phyloP scores from a whole-genome alignment of 1,140 invertebrate genomes.

The Coenobita brevimanus region DNA sequence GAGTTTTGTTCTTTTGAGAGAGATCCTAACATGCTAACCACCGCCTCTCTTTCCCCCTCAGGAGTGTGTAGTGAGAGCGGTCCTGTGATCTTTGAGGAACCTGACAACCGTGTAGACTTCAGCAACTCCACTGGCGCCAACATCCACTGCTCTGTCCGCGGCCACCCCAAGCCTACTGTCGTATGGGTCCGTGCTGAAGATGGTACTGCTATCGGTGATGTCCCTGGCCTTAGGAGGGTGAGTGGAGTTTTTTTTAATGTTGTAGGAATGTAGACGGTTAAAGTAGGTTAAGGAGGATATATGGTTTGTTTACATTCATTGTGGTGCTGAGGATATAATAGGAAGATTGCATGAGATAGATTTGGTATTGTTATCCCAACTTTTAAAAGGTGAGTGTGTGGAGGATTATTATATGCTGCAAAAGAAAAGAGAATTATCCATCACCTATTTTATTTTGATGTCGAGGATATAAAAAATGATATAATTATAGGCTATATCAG shows the following conservation, averaged over 20 bases:
- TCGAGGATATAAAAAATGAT: too few species aligned
- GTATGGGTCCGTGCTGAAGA: conserved; percentile 90
- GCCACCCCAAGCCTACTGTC: conserved; percentile 91
- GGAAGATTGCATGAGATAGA: too few species aligned
- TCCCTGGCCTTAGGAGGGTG: conserved; percentile 89
- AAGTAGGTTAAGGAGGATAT: not conserved
- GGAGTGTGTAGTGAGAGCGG: conserved; percentile 75
- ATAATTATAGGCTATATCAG: too few species aligned
- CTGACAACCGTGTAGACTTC: conserved; percentile 92
- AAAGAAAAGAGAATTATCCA: too few species aligned
- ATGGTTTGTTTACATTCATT: not conserved
- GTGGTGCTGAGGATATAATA: too few species aligned
- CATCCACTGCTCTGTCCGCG: conserved; percentile 93
- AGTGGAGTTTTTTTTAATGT: conserved; percentile 30
- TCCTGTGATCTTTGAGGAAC: conserved; percentile 93
- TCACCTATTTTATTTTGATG: too few species aligned
- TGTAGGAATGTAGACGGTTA: not conserved
- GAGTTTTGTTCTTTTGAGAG: too few species aligned
- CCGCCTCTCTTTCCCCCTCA: conserved; percentile 21
- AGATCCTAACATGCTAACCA: too few species aligned
- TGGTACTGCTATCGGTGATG: conserved; percentile 90
- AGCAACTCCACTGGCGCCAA: conserved; percentile 94
- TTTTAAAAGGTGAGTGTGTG: too few species aligned
- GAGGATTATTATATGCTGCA: too few species aligned
- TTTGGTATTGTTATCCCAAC: too few species aligned